phyloP scores from a whole-genome alignment of 2,797 vertebrate species.

The Alcedo quadribrachys region DNA sequence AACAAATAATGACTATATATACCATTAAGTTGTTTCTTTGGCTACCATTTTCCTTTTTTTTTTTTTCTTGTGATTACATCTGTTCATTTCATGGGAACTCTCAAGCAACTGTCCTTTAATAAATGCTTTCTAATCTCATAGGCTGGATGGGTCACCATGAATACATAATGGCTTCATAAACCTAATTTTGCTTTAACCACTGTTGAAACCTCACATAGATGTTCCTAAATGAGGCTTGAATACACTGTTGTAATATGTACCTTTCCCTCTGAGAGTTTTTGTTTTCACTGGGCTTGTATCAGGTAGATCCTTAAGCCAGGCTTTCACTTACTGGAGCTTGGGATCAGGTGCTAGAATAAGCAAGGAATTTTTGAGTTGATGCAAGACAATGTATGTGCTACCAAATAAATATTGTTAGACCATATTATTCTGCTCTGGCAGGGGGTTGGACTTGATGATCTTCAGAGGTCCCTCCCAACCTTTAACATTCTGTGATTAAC shows the following conservation, averaged over 20 bases:
- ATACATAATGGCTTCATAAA: background rate
- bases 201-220: background rate
- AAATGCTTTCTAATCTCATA: background rate
- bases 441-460: too few relatives aligned
- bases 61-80: background rate
- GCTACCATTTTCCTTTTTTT: background rate
- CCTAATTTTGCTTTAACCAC: background rate
- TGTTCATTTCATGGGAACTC: background rate
- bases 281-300: background rate
- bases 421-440: background rate
- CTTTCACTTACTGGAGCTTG: background rate
- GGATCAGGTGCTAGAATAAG: background rate
- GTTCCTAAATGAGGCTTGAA: background rate
- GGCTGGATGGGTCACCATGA: background rate
- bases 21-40: background rate
- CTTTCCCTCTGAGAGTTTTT: background rate
- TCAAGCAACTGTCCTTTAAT: background rate
- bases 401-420: background rate
- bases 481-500: background rate
- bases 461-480: too few relatives aligned
- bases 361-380: background rate
- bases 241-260: background rate
- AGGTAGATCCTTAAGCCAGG: background rate
- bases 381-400: background rate
- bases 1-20: background rate